Evolutionary conservation across 2,113 vertebrate species (phyloP).

Genomic region (Miniopterus natalensis): DNA sequence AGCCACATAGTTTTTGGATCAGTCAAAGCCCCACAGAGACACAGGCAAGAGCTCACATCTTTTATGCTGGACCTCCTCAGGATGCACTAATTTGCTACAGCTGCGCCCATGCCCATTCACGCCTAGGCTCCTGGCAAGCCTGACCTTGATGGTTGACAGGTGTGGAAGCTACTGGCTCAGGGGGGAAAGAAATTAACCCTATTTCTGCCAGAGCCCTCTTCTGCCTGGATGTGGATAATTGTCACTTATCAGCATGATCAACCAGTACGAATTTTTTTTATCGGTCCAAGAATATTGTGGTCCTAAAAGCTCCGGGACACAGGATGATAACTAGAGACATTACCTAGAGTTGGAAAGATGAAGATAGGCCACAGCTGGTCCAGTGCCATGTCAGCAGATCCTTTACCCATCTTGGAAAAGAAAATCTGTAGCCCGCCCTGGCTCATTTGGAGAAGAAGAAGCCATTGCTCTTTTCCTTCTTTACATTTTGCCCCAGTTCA

Average conservation of each 20-base stretch:
- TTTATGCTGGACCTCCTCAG: slow-evolving; percentile 81
- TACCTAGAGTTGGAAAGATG: not conserved
- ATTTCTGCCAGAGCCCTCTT: slow-evolving; percentile 50
- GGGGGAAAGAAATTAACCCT: slow-evolving; percentile 64
- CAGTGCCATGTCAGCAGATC: not conserved
- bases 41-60: slow-evolving; percentile 70
- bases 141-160: slow-evolving; percentile 82
- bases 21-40: slow-evolving; percentile 73
- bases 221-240: not conserved
- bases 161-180: slow-evolving; percentile 71
- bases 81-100: slow-evolving; percentile 83
- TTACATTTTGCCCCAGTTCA: not conserved
- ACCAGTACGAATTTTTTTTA: slow-evolving; percentile 40
- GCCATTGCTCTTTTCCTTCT: not conserved
- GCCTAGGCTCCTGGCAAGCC: slow-evolving; percentile 77
- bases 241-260: not conserved
- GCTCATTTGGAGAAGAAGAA: slow-evolving; percentile 21
- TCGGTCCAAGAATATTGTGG: slow-evolving; percentile 18
- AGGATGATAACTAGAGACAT: not conserved
- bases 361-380: not conserved
- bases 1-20: slow-evolving; percentile 66
- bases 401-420: not conserved
- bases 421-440: not conserved
- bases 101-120: slow-evolving; percentile 78
- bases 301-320: not conserved